phyloP scores from a whole-genome alignment of 2,888 invertebrate species.

The Heliconius charithonia region DNA sequence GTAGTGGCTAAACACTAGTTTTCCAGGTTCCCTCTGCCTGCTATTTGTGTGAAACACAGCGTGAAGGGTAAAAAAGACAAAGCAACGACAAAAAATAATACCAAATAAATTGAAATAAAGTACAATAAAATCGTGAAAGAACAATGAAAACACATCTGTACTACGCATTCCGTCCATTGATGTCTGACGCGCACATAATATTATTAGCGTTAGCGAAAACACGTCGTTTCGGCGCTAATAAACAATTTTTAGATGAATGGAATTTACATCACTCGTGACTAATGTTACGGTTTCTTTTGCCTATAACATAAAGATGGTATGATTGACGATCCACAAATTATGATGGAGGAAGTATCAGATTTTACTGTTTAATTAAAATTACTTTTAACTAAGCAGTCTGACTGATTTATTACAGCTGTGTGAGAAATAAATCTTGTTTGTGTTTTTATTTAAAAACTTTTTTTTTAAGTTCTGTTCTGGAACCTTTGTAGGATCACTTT shows the following conservation, averaged over 20 bases:
- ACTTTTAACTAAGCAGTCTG: background rate
- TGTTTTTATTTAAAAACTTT: background rate
- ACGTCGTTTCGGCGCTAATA: conserved; percentile 52
- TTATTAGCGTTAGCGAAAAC: conserved; percentile 55
- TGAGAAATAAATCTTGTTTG: background rate
- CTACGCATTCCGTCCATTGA: conserved; percentile 58
- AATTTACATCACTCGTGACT: conserved; percentile 52
- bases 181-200: conserved; percentile 58
- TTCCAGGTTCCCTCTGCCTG: no score
- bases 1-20: no score
- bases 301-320: conserved; percentile 3
- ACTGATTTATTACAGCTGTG: background rate
- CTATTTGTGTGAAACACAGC: no score
- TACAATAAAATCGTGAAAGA: conserved; percentile 19
- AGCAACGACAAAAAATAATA: conserved; percentile 18
- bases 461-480: no score
- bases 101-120: background rate
- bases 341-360: conserved; percentile 5
- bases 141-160: conserved; percentile 50
- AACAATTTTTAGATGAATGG: conserved; percentile 63
- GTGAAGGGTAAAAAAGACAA: no score
- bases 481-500: no score
- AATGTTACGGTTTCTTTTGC: conserved; percentile 33
- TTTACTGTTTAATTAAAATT: background rate
- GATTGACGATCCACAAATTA: conserved; percentile 12